These are phyloP conservation scores for Nasalis larvatus DNA, from an alignment of 2,113 vertebrate genomes.

Conservation along the genomic window DNA sequence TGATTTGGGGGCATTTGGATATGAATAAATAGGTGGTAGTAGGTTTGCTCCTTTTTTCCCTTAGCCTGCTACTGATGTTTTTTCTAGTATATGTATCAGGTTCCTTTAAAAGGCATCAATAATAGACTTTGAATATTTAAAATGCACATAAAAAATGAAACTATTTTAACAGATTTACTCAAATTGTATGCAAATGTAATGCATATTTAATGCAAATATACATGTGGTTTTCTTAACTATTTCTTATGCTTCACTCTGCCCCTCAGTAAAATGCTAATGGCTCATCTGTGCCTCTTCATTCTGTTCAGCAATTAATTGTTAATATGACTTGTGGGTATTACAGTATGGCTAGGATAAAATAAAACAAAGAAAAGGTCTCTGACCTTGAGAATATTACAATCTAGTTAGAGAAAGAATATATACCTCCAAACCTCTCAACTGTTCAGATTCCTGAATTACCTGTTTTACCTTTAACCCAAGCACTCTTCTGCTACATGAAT, in stretches of 20 bases:
- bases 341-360: neutral
- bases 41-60: neutral
- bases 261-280: conserved; percentile 61
- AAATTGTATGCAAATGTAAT: conserved; percentile 74
- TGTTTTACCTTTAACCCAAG: neutral
- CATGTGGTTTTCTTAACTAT: conserved; percentile 61
- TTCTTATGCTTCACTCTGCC: conserved; percentile 55
- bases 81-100: neutral
- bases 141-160: conserved; percentile 66
- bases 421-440: neutral
- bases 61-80: conserved; percentile 16
- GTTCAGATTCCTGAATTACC: neutral
- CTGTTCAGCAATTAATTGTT: conserved; percentile 26
- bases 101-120: conserved; percentile 61
- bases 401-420: neutral
- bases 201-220: conserved; percentile 75
- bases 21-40: neutral
- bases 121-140: conserved; percentile 65
- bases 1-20: neutral
- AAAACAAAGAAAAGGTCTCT: neutral
- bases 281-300: conserved; percentile 49
- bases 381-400: neutral
- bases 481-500: neutral
- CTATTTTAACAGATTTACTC: conserved; percentile 73
- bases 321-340: neutral